phyloP scores from a whole-genome alignment of 1,140 invertebrate species.

The Artemia franciscana region DNA sequence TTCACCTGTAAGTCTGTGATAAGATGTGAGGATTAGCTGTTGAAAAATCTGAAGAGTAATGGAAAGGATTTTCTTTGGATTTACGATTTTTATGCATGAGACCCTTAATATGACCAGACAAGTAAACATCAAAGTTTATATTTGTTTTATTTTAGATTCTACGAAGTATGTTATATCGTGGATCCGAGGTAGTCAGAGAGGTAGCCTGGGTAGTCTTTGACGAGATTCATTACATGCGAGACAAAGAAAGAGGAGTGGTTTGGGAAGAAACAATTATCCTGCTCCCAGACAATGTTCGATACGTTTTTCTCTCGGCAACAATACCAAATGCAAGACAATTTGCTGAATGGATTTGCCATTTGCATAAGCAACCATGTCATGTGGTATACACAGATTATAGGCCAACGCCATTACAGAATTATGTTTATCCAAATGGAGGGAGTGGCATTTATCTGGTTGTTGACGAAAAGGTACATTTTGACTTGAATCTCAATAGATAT shows the following conservation, averaged over 20 bases:
- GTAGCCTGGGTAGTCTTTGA: slow-evolving; percentile 99
- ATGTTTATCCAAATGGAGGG: slow-evolving; percentile 63
- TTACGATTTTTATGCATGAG: too few relatives aligned
- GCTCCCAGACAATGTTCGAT: slow-evolving; percentile 89
- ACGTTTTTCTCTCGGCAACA: slow-evolving; percentile 96
- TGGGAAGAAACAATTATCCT: slow-evolving; percentile 99
- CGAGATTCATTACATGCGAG: slow-evolving; percentile 99
- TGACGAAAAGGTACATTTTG: slow-evolving; percentile 47
- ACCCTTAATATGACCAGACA: too few relatives aligned
- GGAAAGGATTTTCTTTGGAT: too few relatives aligned
- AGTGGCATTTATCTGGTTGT: slow-evolving; percentile 71
- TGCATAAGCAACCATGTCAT: slow-evolving; percentile 93
- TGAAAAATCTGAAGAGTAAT: too few relatives aligned
- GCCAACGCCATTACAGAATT: slow-evolving; percentile 92
- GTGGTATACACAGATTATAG: slow-evolving; percentile 97
- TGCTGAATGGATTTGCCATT: slow-evolving; percentile 90
- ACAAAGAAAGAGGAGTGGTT: slow-evolving; percentile 94
- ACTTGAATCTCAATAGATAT: slow-evolving; percentile 1
- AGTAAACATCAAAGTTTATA: too few relatives aligned
- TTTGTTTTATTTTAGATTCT: slow-evolving; percentile 40
- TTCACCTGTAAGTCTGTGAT: too few relatives aligned
- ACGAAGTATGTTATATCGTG: slow-evolving; percentile 92
- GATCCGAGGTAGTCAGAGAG: slow-evolving; percentile 92
- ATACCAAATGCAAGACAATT: slow-evolving; percentile 98
- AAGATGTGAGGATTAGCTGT: too few relatives aligned